Base-by-base conservation (phyloP, 2,888 invertebrate genomes). In the Trachelus troglodyta region DNA sequence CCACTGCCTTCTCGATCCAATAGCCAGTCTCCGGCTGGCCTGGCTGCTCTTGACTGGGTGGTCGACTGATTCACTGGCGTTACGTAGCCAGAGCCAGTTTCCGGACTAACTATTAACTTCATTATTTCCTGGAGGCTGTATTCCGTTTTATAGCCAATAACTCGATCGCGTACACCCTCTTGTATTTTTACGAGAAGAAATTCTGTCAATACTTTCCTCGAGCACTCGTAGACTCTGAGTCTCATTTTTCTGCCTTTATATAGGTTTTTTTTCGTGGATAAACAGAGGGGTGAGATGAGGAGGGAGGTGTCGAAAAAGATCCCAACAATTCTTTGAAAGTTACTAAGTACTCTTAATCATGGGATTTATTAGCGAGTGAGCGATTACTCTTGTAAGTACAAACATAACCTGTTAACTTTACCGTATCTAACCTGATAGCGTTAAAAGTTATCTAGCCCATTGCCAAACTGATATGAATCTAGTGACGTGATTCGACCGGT, bases 41-140 rank as follows among this genome's bases (percentile, higher is more conserved):
- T 23, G 56, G 56, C 56, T 23, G 86, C 83, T 83, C 79, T 84
- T 81, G 82, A 83, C 82, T 80, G 80, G 77, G 69, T 83, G 80
- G 34, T 79, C 79, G 84, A 84, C 81, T 82, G 83, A 15, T 15
- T 40, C 15, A 15, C 56, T 23, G 56, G 23, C 9, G 56, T 9
- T 56, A 56, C 23, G 1, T 56, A 56, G 56, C 56, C 56, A 56
- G 56, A 56, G 23, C 9, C 56, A 56, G 23, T 56, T 56, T 23
- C 56, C 56, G 23, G 56, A 56, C 71, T 23, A 34, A 40, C 35
- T 71, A 69, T 79, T 81, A 76, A 81, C 75, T 77, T 81, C 75
- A 40, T 76, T 79, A 81, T 81, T 81, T 76, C 79, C 79, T 35
- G 34, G 40, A 74, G 74, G 35, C 56, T 69, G 76, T 77, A 76